phyloP scores from a whole-genome alignment of 2,888 invertebrate species.

The Scaptodrosophila latifasciaeformis region DNA sequence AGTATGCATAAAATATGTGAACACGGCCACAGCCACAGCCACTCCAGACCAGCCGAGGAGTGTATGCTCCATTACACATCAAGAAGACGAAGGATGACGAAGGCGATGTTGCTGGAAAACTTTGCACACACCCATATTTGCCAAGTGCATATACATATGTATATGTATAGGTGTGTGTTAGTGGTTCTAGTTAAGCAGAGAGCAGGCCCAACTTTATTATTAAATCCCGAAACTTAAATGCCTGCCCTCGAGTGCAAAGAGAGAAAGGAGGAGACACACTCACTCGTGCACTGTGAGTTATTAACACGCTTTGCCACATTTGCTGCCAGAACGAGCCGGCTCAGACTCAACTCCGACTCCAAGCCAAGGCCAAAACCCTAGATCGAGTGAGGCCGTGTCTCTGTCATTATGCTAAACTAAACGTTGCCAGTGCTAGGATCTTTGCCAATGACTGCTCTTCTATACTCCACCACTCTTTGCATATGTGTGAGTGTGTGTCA shows the following conservation, averaged over 20 bases:
- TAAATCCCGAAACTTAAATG: constrained; percentile 66
- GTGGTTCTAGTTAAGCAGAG: no score
- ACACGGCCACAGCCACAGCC: constrained; percentile 19
- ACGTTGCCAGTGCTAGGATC: constrained; percentile 64
- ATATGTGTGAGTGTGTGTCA: constrained; percentile 6
- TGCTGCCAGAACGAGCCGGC: constrained; percentile 64
- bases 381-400: constrained; percentile 7
- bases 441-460: constrained; percentile 38
- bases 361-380: no score
- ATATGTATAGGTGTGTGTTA: not conserved
- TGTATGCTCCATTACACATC: constrained; percentile 58
- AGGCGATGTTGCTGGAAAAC: constrained; percentile 37
- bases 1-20: constrained; percentile 57
- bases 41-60: constrained; percentile 12
- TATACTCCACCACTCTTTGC: not conserved
- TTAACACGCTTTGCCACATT: constrained; percentile 69
- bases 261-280: constrained; percentile 5
- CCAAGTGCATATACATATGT: constrained; percentile 4
- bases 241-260: constrained; percentile 41
- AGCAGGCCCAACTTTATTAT: constrained; percentile 43
- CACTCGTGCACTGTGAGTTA: constrained; percentile 53
- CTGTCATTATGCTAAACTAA: constrained; percentile 70
- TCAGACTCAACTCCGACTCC: no score
- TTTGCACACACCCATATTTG: constrained; percentile 14
- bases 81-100: constrained; percentile 25